Base-by-base conservation (phyloP, 2,113 vertebrate genomes). In the Enhydra lutris region DNA sequence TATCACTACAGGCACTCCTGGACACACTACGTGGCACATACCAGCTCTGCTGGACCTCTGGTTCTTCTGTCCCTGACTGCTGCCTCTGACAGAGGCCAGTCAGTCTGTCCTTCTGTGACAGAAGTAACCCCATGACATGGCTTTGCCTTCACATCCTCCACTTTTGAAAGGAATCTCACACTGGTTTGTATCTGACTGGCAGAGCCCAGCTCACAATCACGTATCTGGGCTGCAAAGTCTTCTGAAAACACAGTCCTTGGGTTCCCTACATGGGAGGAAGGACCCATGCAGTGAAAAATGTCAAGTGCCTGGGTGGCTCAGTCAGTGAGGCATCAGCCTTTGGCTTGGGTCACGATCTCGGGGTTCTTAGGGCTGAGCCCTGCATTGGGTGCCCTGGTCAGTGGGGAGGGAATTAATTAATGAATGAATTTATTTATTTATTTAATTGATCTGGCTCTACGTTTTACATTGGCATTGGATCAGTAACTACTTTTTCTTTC, bases 21-120 rank as follows among this genome's bases (percentile, higher is more conserved):
- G 20, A 5, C n/a, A 29, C 26, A 34, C 7, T 4, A 24, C 1
- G 3, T 17, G 29, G 12, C 21, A 57, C 9, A 21, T 18, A 3
- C 23, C 10, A 36, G 5, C 21, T 47, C 12, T 15, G 4, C 17
- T 11, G 21, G 31, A 7, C 8, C 18, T 10, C 3, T 23, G 6
- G n/a, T 5, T 47, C 14, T 10, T 31, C 31, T 57, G 18, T 45
- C 24, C 29, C 14, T 20, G 2, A 13, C 1, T 11, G 3, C 4
- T 26, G 15, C 4, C 9, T 6, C 2, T 23, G 18, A 5, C 1
- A 13, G 21, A 1, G 13, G 26, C 18, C 1, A 23, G 1, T 7
- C n/a, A 34, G 0, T 82, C 5, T 21, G 12, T 39, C 9, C 12
- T 50, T 9, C 55, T 42, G 2, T 13, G 34, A 24, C 4, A 18